Conservation (phyloP, 2,888 invertebrate genomes). For the Acronicta psi region DNA sequence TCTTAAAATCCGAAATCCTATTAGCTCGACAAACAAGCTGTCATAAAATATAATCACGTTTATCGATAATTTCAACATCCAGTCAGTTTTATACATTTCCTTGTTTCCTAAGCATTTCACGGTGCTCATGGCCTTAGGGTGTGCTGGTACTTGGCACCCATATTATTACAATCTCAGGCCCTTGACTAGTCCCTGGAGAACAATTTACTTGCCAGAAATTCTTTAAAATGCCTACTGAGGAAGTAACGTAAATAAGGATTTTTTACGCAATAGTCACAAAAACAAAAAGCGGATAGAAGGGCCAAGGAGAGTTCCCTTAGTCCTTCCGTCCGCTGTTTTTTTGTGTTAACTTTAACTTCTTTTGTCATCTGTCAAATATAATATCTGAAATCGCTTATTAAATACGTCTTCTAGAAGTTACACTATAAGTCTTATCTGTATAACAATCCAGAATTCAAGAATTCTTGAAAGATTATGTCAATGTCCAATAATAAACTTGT, state of each 20-base stretch:
- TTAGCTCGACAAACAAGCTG: too few species aligned
- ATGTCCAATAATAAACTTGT: too few species aligned
- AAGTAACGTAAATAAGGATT: conserved; percentile 12
- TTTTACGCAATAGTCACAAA: conserved; percentile 10
- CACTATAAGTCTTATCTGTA: too few species aligned
- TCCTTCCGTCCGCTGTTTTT: conserved; percentile 6
- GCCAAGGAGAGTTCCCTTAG: neutral
- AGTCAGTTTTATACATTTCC: conserved; percentile 27
- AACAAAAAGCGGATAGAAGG: too few species aligned
- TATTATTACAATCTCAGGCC: conserved; percentile 1
- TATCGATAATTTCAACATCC: conserved; percentile 9
- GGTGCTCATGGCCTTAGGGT: neutral
- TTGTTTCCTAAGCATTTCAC: conserved; percentile 17
- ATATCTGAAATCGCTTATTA: too few species aligned
- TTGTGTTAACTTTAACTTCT: conserved; percentile 6
- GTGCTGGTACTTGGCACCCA: neutral
- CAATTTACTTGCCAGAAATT: conserved; percentile 1
- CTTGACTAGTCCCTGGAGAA: conserved; percentile 8
- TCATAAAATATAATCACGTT: too few species aligned
- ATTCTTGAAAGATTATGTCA: too few species aligned
- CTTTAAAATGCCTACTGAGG: conserved; percentile 1
- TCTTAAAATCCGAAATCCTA: neutral
- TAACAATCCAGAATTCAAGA: too few species aligned
- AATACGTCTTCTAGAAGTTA: too few species aligned
- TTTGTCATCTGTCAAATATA: neutral